Evolutionary conservation across 2,888 invertebrate species (phyloP).

Genomic region (Sturmia bella): DNA sequence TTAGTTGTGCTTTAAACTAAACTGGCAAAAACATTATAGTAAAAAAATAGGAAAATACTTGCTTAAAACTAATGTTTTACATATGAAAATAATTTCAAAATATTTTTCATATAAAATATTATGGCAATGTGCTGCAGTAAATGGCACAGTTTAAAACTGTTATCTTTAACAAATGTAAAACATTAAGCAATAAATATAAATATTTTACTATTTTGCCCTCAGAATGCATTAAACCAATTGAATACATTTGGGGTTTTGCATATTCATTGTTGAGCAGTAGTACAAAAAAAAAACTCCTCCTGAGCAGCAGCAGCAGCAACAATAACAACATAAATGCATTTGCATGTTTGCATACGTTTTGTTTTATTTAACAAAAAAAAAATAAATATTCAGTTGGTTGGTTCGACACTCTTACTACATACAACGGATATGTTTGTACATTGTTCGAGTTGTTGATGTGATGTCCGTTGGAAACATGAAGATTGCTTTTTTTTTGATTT

Average conservation of each 20-base stretch:
- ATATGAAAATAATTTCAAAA: too few species aligned
- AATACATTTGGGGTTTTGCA: conserved; percentile 1
- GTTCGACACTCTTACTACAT: too few species aligned
- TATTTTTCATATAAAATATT: too few species aligned
- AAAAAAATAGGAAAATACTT: too few species aligned
- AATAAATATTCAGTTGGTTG: conserved; percentile 30
- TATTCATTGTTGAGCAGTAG: not conserved
- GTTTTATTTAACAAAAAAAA: conserved; percentile 24
- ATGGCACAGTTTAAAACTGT: too few species aligned
- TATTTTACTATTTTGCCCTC: conserved; percentile 29
- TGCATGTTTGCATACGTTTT: conserved; percentile 30
- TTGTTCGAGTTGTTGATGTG: conserved; percentile 22
- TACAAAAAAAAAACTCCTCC: not conserved
- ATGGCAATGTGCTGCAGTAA: too few species aligned
- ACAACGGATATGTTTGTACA: conserved; percentile 45
- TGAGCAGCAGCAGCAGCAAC: not conserved
- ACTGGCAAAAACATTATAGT: too few species aligned
- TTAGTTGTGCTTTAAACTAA: too few species aligned
- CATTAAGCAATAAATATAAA: conserved; percentile 28
- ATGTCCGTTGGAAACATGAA: conserved; percentile 8
- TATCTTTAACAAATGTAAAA: conserved; percentile 1
- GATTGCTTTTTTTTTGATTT: conserved; percentile 2
- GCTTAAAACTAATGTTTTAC: too few species aligned
- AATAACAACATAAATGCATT: conserved; percentile 20
- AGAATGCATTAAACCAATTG: conserved; percentile 5